Base-by-base conservation (phyloP, 1,140 invertebrate genomes). In the Mycetomoellerius zeteki region DNA sequence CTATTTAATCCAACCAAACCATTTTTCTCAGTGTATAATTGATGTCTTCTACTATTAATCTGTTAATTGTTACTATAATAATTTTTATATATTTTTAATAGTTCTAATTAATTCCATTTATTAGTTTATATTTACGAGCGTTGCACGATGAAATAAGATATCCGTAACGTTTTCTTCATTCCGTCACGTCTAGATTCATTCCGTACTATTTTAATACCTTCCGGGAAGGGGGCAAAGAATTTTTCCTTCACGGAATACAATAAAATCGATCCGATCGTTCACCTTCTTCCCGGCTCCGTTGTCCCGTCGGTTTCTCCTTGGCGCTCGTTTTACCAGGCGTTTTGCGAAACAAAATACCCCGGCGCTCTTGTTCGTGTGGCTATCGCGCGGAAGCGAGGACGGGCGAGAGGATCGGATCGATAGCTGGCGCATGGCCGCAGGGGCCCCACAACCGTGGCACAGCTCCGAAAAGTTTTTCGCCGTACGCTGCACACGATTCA, bases 381-480 rank as follows among this genome's bases (percentile, higher is more conserved):
- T 75, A 80, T 82, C 86, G 67, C 69, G 19, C 56, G 75, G 65
- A 85, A 69, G 47, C 76, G 88, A 80, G 84, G 52, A 60, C 37
- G 76, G 69, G 16, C 75, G 77, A 21, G 69, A 43, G 56, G 52
- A 65, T 27, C 85, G 91, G 92, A 94, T 93, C 92, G 92, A 93
- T 93, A 92, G 91, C 86, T 88, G 85, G 92, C 93, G 92, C 93
- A 92, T 93, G 92, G 89, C 93, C 90, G 88, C 90, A 92, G 90
- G 91, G 80, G 87, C 37, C 86, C 89, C 76, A 86, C 91, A 82
- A 47, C 73, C 89, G 88, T 76, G 88, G 67, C 75, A 64, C 71
- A 50, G 43, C 54, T 30, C 92, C 91, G 88, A 92, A 92, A 90
- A 93, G 86, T 92, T 93, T 89, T 85, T 52, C 65, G 90, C 92